These are phyloP conservation scores for Parapristionchus giblindavisi DNA, from an alignment of 2,888 invertebrate genomes.

Conservation along the genomic window DNA sequence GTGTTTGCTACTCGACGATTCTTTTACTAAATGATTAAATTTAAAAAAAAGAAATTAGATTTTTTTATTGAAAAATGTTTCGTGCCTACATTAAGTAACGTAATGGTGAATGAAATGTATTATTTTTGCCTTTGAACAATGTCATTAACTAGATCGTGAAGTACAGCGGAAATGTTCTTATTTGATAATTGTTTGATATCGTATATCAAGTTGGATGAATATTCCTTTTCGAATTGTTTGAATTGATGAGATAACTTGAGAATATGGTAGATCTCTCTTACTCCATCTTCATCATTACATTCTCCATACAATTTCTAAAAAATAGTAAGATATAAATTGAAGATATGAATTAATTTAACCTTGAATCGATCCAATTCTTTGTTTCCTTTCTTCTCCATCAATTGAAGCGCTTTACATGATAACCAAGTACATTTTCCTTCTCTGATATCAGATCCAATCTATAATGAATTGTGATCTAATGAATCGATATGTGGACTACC, in stretches of 20 bases:
- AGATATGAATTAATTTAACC: too few species aligned
- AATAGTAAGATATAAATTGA: not conserved
- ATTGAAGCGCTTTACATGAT: slow-evolving; percentile 57
- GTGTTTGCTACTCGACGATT: slow-evolving; percentile 16
- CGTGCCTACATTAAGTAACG: too few species aligned
- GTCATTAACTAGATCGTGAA: not conserved
- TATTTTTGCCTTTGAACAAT: slow-evolving; percentile 5
- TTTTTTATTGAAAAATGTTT: too few species aligned
- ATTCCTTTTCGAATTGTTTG: slow-evolving; percentile 18
- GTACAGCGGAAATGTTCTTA: not conserved
- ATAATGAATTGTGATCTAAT: slow-evolving; percentile 73
- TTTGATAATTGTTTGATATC: not conserved
- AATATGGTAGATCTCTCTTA: not conserved
- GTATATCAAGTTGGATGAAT: not conserved
- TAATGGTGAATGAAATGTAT: not conserved
- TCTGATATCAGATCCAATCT: slow-evolving; percentile 70
- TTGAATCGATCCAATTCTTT: slow-evolving; percentile 6
- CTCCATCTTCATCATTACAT: slow-evolving; percentile 12
- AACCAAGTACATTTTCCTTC: slow-evolving; percentile 95
- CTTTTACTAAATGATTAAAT: too few species aligned
- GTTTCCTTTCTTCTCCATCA: slow-evolving; percentile 41
- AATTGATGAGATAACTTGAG: slow-evolving; percentile 7
- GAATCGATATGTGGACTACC: slow-evolving; percentile 80
- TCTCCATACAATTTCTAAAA: not conserved
- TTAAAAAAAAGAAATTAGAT: too few species aligned